Evolutionary conservation across 2,888 invertebrate genomes (phyloP).

Genomic region (Eurytoma adleriae): DNA sequence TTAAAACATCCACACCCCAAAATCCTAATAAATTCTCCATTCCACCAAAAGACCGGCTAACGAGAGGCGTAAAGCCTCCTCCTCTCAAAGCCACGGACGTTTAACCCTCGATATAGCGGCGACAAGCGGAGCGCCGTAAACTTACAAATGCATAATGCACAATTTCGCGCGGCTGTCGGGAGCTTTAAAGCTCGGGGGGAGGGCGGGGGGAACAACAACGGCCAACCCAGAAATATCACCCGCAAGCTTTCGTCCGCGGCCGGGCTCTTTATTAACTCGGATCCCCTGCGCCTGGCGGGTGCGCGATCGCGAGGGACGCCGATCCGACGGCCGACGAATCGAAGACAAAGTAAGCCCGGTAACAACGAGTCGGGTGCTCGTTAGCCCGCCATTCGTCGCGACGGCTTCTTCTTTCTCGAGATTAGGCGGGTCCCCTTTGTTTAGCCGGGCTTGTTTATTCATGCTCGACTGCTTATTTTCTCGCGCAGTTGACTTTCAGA

Average conservation of each 20-base stretch:
- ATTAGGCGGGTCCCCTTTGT: no score
- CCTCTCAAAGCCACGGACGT: no score
- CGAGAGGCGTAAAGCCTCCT: no score
- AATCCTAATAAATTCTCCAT: no score
- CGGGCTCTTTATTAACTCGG: constrained; percentile 47
- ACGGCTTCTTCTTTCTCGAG: background rate
- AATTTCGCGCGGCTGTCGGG: background rate
- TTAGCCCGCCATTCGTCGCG: background rate
- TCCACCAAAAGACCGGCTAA: no score
- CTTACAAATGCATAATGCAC: constrained; percentile 41
- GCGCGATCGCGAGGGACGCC: constrained; percentile 13
- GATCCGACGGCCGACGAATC: background rate
- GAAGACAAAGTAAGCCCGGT: constrained; percentile 25
- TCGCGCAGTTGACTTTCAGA: no score
- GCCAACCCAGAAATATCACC: constrained; percentile 27
- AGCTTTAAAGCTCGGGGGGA: constrained; percentile 6
- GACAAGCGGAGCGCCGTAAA: constrained; percentile 22
- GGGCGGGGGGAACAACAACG: no score
- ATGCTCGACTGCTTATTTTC: no score
- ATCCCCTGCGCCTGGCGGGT: constrained; percentile 22
- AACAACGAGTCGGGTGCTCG: constrained; percentile 20
- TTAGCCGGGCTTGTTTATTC: no score
- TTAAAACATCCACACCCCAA: no score
- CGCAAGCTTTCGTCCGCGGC: background rate
- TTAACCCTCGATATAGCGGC: constrained; percentile 1